These are phyloP conservation scores for Allophyes oxyacanthae DNA, from an alignment of 2,888 invertebrate genomes.

Conservation along the genomic window DNA sequence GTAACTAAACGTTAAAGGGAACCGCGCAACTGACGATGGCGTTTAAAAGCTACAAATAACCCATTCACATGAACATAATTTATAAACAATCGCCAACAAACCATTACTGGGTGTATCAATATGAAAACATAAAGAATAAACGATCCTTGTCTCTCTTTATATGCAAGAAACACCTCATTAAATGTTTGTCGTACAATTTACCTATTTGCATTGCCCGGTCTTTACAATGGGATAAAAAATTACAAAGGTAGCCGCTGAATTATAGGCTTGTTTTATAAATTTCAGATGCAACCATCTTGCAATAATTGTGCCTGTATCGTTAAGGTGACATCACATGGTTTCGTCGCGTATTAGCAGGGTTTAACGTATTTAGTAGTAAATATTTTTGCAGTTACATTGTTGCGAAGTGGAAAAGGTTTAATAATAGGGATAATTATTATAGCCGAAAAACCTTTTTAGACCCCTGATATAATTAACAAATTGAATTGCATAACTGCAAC, in stretches of 20 bases:
- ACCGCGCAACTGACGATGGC: conserved; percentile 66
- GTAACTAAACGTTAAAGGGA: conserved; percentile 64
- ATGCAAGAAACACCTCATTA: conserved; percentile 79
- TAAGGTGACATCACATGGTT: conserved; percentile 25
- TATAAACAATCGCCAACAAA: conserved; percentile 69
- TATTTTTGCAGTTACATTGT: too few relatives aligned
- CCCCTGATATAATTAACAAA: too few relatives aligned
- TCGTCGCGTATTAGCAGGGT: conserved; percentile 5
- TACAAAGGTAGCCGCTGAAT: conserved; percentile 71
- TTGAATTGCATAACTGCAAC: too few relatives aligned
- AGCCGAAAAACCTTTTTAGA: too few relatives aligned
- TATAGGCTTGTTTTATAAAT: conserved; percentile 41
- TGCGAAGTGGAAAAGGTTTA: too few relatives aligned
- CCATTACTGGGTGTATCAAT: conserved; percentile 66
- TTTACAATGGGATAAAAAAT: conserved; percentile 77
- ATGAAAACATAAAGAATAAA: conserved; percentile 63
- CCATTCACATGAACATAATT: conserved; percentile 72
- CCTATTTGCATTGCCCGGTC: conserved; percentile 67
- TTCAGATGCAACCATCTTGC: conserved; percentile 39
- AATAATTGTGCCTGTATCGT: conserved; percentile 31
- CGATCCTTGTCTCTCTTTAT: conserved; percentile 67
- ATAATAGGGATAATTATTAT: too few relatives aligned
- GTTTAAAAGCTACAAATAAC: conserved; percentile 74
- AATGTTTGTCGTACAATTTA: conserved; percentile 76
- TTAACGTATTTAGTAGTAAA: not conserved